Evolutionary conservation across 2,888 invertebrate genomes (phyloP).

Genomic region (Ichneumon xanthorius): DNA sequence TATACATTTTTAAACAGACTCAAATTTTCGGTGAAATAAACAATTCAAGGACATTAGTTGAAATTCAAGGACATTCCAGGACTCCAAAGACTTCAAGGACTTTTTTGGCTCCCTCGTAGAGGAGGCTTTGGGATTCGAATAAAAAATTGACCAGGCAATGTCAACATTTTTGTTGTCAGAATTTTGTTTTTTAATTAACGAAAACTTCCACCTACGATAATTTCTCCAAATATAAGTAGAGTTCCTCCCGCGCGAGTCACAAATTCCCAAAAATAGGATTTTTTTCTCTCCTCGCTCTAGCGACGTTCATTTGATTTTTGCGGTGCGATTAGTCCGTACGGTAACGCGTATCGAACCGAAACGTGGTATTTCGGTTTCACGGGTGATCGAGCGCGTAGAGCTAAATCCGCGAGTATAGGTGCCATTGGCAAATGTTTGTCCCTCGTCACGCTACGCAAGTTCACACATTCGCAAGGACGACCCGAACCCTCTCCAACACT

Average conservation of each 20-base stretch:
- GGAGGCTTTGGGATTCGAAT: no score
- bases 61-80: no score
- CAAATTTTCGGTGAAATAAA: no score
- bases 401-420: conserved; percentile 44
- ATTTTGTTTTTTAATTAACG: no score
- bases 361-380: conserved; percentile 62
- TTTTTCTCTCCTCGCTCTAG: background rate
- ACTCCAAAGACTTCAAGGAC: no score
- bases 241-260: background rate
- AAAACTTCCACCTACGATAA: no score
- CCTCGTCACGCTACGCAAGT: conserved; percentile 53
- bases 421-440: conserved; percentile 61
- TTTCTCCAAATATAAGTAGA: background rate
- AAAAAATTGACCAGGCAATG: no score
- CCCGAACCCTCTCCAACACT: background rate
- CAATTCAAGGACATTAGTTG: no score
- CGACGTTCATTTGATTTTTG: conserved; percentile 27
- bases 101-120: no score
- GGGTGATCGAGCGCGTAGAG: conserved; percentile 60
- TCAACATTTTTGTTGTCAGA: no score
- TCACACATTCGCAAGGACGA: conserved; percentile 14
- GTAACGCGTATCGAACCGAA: conserved; percentile 20
- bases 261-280: background rate
- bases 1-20: no score
- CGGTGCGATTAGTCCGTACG: conserved; percentile 23